Evolutionary conservation across 2,113 vertebrate species (phyloP), one percentile per base, ranked within the genome.

Genomic region (Pseudolaguvia tuberculata): DNA sequence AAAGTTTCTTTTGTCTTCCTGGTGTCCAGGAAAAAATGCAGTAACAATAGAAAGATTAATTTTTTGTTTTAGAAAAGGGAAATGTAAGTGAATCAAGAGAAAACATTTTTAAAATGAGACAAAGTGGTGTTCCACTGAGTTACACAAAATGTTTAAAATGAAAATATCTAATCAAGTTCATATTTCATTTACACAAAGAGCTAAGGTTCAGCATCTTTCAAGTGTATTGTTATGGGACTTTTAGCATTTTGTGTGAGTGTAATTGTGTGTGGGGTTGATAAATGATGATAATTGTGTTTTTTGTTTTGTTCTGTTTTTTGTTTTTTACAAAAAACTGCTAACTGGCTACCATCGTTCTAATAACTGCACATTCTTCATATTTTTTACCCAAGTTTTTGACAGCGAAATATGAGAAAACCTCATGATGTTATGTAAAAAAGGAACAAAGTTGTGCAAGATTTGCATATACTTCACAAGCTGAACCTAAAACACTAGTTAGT

Each of bases 21-120:
- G 62, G 82, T 78, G 52, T 83, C 66, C 55, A 53, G 79, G 5
- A 79, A 5, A 78, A 87, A 83, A 48, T 78, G 52, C 18, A 25
- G 27, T 63, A 47, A 31, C 50, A 63, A 5, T 9, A 14, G 35
- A 70, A 76, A 29, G 31, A 2, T 23, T 76, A 71, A 35, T 61
- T 50, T 15, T 1, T 0, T 57, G 4, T 67, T n/a, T 29, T 2
- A 48, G 58, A 13, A 69, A 63, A 48, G 11, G 61, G 78, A 76
- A 80, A 69, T 76, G 11, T 20, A 15, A 35, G 3, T 61, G 55
- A 76, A n/a, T 48, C 17, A 5, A 56, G 21, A 6, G n/a, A 15
- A 13, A 29, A 1, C 27, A 59, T 45, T 18, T 21, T 45, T 52
- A 56, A 27, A 58, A 35, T 31, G 39, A 72, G 52, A 59, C 2